Evolutionary conservation across 2,797 vertebrate genomes (phyloP), one percentile per base, ranked within the genome.

Genomic region (Tamandua tetradactyla): DNA sequence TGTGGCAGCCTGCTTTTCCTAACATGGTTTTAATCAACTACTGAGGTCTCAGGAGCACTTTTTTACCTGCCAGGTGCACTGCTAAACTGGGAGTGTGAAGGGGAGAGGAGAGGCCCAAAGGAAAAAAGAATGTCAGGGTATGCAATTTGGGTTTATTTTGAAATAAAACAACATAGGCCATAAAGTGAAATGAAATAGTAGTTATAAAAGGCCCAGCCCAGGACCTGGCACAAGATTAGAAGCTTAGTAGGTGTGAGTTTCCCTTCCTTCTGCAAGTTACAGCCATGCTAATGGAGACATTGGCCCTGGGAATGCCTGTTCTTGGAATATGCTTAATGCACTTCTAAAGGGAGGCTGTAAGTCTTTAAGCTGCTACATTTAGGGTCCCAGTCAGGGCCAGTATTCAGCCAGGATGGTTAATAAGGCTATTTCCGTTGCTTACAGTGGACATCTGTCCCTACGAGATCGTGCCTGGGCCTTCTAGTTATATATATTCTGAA

Each of bases 141-240:
- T 15, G 78, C 88, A 42, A 84, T 69, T 57, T 40, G 30, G 27
- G 44, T 62, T 87, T 92, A 80, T 87, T 92, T 69, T 91, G 68
- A 96, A 95, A 96, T 92, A 66, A 96, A 96, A 94, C 84, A 79
- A 69, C 30, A 61, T n/a, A 72, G n/a, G 62, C 90, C 61, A 27
- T 75, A 44, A 69, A 78, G 62, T 88, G 84, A 78, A 96, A 91
- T 52, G 72, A 84, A 87, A 85, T 95, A 94, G 79, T 71, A 55
- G 17, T 44, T 74, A 59, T 80, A 79, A 89, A 89, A 32, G 35
- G 64, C 40, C 42, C 66, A 69, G 44, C 57, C 85, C 32, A 59
- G 85, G 57, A 44, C 78, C 75, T 92, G 95, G 87, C 94, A 81
- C n/a, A 62, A 12, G 82, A 91, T 78, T 25, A 85, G 94, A 88